Evolutionary conservation across 1,140 invertebrate genomes (phyloP), one percentile per base, ranked within the genome.

Genomic region (Ectropis grisescens): DNA sequence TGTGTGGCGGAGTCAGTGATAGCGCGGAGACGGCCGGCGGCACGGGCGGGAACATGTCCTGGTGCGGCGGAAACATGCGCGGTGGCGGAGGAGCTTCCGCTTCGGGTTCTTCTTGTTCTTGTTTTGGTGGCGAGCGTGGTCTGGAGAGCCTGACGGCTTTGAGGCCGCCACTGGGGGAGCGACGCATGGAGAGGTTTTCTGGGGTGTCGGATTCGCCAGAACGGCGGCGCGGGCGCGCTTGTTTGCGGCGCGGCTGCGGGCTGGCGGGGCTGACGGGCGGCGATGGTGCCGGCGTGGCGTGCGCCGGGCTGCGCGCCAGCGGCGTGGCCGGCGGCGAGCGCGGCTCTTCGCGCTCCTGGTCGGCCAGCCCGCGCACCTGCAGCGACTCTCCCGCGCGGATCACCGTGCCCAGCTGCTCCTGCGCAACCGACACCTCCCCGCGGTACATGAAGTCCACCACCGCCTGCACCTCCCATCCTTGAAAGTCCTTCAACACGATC

Each of bases 381-480:
- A 96, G 82, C 32, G 90, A 92, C 56, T 95, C 93, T 0, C 93
- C 94, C 0, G 93, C 93, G 54, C 91, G 89, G 54, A 96, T 92
- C 29, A 96, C 83, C 6, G 88, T 88, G 12, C 90, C 85, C 0
- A 96, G 81, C 22, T 93, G 91, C 44, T 95, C 92, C 52, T 94
- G 91, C 0, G 88, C 88, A 1, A 96, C 92, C 33, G 90, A 91
- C 32, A 96, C 93, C 79, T 95, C 93, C 14, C 94, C 94, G 33
- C 91, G 89, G 81, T 96, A 96, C 93, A 96, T 96, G 50, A 96
- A 96, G 74, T 95, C 92, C 27, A 96, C 89, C 13, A 96, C 89
- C 3, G 93, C 92, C 58, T 93, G 90, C 23, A 96, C 88, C 49
- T 95, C 93, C 86, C 92, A 91, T 36, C 90, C 91, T 53, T 88